These are phyloP conservation scores for Microtus ochrogaster DNA, from an alignment of 2,113 vertebrate species.

Conservation along the genomic window DNA sequence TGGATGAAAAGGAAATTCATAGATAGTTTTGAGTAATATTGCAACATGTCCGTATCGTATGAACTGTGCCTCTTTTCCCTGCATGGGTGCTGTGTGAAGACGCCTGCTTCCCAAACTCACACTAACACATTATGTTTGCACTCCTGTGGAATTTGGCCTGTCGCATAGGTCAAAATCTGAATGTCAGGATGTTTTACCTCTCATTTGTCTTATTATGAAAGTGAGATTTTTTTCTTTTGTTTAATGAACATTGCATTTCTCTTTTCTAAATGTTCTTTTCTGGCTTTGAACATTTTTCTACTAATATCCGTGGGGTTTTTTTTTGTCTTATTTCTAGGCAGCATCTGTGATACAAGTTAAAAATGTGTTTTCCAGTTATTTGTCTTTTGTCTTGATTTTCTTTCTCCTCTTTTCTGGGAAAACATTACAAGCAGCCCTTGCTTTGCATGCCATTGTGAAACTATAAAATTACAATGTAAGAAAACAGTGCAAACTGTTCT, in stretches of 20 bases:
- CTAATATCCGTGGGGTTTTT: background rate
- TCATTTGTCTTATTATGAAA: slow-evolving; percentile 9
- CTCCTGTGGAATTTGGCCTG: background rate
- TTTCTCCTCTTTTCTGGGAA: background rate
- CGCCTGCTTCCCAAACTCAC: background rate
- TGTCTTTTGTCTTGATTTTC: slow-evolving; percentile 23
- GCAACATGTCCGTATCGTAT: background rate
- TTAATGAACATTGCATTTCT: background rate
- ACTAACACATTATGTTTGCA: background rate
- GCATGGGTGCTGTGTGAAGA: background rate
- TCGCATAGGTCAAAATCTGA: background rate
- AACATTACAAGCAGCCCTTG: background rate
- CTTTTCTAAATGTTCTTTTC: background rate
- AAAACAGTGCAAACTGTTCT: background rate
- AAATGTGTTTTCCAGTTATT: background rate
- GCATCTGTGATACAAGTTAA: background rate
- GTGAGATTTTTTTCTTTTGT: slow-evolving; percentile 13
- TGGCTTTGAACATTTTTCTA: slow-evolving; percentile 18
- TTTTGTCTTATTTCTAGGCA: background rate
- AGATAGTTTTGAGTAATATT: background rate
- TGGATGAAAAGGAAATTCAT: slow-evolving; percentile 25
- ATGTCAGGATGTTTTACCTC: background rate
- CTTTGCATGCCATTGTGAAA: background rate
- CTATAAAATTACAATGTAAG: background rate
- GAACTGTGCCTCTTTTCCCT: background rate